These are phyloP conservation scores for Melanerpes aurifrons DNA, from an alignment of 2,113 vertebrate species.

Conservation along the genomic window DNA sequence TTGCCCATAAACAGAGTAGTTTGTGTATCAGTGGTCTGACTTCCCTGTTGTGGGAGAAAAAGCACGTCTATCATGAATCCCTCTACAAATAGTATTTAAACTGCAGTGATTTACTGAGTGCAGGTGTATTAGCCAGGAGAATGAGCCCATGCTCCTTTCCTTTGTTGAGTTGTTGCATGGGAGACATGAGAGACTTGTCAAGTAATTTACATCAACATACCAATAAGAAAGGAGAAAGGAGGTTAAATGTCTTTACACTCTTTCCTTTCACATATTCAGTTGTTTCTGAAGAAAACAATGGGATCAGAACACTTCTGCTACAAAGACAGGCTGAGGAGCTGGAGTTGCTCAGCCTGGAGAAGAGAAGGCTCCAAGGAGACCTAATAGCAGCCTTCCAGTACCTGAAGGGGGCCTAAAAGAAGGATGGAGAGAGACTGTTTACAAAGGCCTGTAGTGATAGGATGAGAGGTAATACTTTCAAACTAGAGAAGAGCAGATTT, in stretches of 20 bases:
- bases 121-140: neutral
- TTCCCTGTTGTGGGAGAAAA: neutral
- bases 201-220: neutral
- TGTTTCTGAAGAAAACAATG: neutral
- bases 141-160: neutral
- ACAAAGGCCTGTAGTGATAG: no score
- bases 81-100: neutral
- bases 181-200: neutral
- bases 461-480: no score
- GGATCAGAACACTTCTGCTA: neutral
- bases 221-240: neutral
- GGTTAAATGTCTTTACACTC: neutral
- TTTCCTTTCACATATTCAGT: neutral
- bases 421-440: no score
- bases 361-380: no score
- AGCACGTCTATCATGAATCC: neutral
- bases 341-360: no score
- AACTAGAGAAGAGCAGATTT: no score
- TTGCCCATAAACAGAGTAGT: neutral
- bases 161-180: neutral
- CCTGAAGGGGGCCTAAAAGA: no score
- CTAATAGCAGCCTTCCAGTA: no score
- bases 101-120: neutral
- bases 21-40: neutral
- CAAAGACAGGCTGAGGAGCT: no score